A percentile compares a stretch with the other conserved stretches of the same genome.
Evolutionary conservation across 2,797 vertebrate genomes (phyloP).

Genomic region (Iguana delicatissima): DNA sequence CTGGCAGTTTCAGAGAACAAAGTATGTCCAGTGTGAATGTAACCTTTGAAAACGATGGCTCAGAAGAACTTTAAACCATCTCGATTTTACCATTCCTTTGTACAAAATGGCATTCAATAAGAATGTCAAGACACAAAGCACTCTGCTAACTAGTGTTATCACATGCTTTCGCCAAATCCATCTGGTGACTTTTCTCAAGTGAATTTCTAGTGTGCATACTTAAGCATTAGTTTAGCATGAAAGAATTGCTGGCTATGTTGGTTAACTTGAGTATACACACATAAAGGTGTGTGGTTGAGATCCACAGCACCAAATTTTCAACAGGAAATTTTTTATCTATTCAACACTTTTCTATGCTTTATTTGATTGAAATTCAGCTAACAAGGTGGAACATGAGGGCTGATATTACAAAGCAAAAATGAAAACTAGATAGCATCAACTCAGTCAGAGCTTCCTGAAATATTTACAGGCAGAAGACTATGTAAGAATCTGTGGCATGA

Average conservation of each 20-base stretch:
- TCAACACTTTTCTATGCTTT: not conserved
- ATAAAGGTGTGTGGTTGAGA: not conserved
- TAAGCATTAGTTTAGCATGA: not conserved
- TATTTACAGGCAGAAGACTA: not conserved
- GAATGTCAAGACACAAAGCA: not conserved
- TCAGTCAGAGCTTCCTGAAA: not conserved
- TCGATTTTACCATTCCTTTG: not conserved
- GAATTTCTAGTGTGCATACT: not conserved
- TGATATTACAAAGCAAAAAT: not conserved
- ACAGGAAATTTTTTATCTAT: not conserved
- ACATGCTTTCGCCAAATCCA: not conserved
- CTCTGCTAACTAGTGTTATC: not conserved
- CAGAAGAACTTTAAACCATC: not conserved
- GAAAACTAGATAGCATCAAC: not conserved
- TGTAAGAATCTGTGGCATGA: not conserved
- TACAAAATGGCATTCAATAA: not conserved
- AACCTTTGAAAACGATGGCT: not conserved
- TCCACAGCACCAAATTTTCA: not conserved
- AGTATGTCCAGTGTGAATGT: slow-evolving; percentile 80
- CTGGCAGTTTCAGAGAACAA: slow-evolving; percentile 84
- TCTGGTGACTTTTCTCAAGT: not conserved
- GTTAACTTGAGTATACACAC: not conserved
- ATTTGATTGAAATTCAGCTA: not conserved
- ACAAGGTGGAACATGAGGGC: not conserved
- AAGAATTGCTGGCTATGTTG: fast-evolving